Conservation (phyloP, 1,140 invertebrate species). For the Drosophila bipectinata region DNA sequence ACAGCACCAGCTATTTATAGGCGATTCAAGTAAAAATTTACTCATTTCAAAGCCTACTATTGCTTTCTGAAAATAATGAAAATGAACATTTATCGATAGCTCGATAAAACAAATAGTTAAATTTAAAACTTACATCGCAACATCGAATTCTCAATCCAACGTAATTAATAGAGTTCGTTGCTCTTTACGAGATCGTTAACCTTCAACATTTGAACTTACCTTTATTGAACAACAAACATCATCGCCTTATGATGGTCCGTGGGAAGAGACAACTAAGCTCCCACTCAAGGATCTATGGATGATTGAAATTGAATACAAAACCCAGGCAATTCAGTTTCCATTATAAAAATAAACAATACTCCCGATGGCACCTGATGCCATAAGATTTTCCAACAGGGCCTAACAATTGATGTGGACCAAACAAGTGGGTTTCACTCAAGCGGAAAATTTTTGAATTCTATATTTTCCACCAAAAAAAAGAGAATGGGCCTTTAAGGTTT, state of each 20-base stretch:
- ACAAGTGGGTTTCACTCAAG: slow-evolving; percentile 54
- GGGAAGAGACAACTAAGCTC: slow-evolving; percentile 61
- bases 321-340: slow-evolving; percentile 47
- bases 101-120: neutral
- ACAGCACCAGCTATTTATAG: too few species aligned
- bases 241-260: slow-evolving; percentile 32
- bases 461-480: slow-evolving; percentile 47
- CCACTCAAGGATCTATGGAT: slow-evolving; percentile 70
- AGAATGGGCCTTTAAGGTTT: slow-evolving; percentile 18
- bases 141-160: slow-evolving; percentile 9
- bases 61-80: too few species aligned
- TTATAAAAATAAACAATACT: slow-evolving; percentile 51
- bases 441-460: slow-evolving; percentile 52
- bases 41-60: too few species aligned
- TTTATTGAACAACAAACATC: slow-evolving; percentile 39
- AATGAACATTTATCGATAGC: too few species aligned
- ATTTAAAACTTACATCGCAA: neutral
- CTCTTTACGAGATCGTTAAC: slow-evolving; percentile 56
- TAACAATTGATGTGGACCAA: slow-evolving; percentile 55
- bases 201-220: slow-evolving; percentile 26
- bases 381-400: slow-evolving; percentile 39
- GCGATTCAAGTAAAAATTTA: too few species aligned
- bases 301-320: slow-evolving; percentile 69
- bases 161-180: slow-evolving; percentile 47
- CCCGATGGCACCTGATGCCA: slow-evolving; percentile 68